phyloP scores from a whole-genome alignment of 2,113 vertebrate genomes.

The Chaenocephalus aceratus region DNA sequence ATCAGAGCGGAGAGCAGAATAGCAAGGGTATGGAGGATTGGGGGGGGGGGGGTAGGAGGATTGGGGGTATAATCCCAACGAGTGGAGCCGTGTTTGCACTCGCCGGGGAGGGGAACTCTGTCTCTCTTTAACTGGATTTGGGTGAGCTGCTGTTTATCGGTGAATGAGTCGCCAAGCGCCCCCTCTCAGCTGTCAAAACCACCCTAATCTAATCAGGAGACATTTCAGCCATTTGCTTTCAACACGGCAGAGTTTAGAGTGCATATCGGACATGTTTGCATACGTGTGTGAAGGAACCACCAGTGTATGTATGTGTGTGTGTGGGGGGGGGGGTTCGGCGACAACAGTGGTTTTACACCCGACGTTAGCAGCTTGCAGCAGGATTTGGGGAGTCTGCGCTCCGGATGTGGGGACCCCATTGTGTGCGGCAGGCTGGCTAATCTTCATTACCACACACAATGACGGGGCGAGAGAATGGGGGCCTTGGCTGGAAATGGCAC shows the following conservation, averaged over 20 bases:
- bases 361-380: slow-evolving; percentile 74
- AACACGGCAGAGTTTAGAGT: slow-evolving; percentile 50
- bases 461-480: slow-evolving; percentile 68
- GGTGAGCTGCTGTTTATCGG: slow-evolving; percentile 79
- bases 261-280: slow-evolving; percentile 31
- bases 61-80: slow-evolving; percentile 67
- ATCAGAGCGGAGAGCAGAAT: slow-evolving; percentile 35
- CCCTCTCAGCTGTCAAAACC: slow-evolving; percentile 76
- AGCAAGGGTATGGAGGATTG: slow-evolving; percentile 33
- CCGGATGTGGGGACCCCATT: slow-evolving; percentile 77
- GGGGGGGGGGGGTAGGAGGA: neutral
- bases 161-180: slow-evolving; percentile 64
- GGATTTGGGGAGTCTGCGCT: slow-evolving; percentile 75
- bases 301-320: slow-evolving; percentile 15
- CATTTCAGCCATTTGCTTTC: slow-evolving; percentile 70
- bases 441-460: slow-evolving; percentile 82
- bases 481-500: slow-evolving; percentile 75
- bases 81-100: slow-evolving; percentile 68
- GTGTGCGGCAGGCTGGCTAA: slow-evolving; percentile 79
- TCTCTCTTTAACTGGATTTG: slow-evolving; percentile 83
- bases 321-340: slow-evolving; percentile 42
- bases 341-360: slow-evolving; percentile 66
- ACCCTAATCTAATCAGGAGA: slow-evolving; percentile 79
- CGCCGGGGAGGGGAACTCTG: slow-evolving; percentile 77
- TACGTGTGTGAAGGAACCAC: slow-evolving; percentile 1